phyloP scores from a whole-genome alignment of 2,888 invertebrate genomes.

The Kryphioiulus occultus region DNA sequence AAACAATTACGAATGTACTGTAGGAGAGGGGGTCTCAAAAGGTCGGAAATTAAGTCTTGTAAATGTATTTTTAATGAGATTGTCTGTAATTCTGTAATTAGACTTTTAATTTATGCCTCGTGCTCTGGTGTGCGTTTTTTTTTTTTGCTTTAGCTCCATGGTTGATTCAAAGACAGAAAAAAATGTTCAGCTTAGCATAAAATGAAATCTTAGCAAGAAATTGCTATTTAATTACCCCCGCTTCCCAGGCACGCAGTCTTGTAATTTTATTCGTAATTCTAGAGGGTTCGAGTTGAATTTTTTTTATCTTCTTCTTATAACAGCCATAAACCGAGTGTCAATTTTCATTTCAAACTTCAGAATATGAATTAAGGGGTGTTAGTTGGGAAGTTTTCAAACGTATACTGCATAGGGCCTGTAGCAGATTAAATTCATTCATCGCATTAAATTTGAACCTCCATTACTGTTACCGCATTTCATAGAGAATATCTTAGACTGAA shows the following conservation, averaged over 20 bases:
- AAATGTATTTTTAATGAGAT: background rate
- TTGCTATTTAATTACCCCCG: background rate
- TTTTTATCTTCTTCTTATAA: background rate
- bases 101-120: background rate
- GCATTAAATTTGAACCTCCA: constrained; percentile 3
- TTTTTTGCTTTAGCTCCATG: background rate
- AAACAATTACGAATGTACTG: background rate
- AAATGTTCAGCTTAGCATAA: background rate
- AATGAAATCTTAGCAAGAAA: background rate
- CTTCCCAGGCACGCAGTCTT: background rate
- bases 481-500: background rate
- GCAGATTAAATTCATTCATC: background rate
- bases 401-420: no score
- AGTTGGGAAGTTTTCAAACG: background rate
- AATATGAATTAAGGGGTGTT: background rate
- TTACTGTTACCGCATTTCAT: background rate
- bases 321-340: background rate
- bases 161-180: background rate
- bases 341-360: background rate
- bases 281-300: no score
- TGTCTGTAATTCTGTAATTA: background rate
- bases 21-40: background rate
- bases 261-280: background rate
- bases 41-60: background rate
- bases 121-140: background rate